Percentiles rank a stretch among this genome's conserved stretches.
Conservation (phyloP, 2,113 vertebrate species). For the Nycticorax nycticorax region DNA sequence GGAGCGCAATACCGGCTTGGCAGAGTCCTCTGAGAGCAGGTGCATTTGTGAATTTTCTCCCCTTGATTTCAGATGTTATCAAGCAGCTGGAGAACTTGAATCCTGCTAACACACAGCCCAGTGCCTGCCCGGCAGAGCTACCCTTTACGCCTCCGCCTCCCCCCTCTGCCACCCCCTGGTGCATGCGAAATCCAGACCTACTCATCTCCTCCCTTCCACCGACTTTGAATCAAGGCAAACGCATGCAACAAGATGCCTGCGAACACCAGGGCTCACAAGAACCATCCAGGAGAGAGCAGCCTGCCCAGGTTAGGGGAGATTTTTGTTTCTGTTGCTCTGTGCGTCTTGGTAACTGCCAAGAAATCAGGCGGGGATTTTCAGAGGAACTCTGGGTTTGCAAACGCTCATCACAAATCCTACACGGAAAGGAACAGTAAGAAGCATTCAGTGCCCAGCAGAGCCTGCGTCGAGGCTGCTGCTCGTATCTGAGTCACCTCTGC, state of each 20-base stretch:
- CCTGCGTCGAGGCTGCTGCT: not conserved
- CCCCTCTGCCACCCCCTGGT: not conserved
- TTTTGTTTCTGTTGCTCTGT: not conserved
- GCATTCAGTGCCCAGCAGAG: not conserved
- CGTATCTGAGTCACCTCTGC: not conserved
- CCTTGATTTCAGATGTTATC: not conserved
- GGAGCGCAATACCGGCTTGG: not conserved
- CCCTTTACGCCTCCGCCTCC: not conserved
- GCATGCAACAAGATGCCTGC: not conserved
- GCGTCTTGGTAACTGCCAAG: not conserved
- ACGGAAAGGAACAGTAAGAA: not conserved
- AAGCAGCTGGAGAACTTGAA: not conserved
- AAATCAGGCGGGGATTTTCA: not conserved
- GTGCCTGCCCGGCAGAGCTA: not conserved
- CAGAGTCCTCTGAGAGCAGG: not conserved
- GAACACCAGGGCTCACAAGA: not conserved
- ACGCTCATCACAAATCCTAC: not conserved
- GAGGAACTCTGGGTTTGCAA: not conserved
- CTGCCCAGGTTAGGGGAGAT: not conserved
- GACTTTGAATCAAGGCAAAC: not conserved
- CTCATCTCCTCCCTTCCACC: not conserved
- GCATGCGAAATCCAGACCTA: rapidly evolving
- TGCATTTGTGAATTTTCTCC: not conserved
- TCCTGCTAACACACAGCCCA: not conserved
- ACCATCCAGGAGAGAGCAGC: not conserved